phyloP scores from a whole-genome alignment of 1,140 invertebrate genomes.

The Helicoverpa zea region DNA sequence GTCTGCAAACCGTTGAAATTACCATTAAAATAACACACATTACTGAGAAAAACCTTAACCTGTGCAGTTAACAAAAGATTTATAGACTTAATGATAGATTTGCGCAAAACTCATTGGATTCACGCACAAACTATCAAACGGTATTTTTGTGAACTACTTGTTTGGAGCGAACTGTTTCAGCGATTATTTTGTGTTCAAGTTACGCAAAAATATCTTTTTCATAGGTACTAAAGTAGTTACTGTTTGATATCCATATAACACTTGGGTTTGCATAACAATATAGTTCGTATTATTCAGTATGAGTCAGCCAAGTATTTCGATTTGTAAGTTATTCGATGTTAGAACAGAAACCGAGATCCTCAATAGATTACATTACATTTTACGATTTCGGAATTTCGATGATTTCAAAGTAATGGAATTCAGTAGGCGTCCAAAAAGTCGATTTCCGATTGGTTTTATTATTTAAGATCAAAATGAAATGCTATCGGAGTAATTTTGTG shows the following conservation, averaged over 20 bases:
- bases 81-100: constrained; percentile 8
- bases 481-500: background rate
- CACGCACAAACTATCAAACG: constrained; percentile 8
- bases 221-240: background rate
- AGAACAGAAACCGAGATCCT: background rate
- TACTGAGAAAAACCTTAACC: constrained; percentile 19
- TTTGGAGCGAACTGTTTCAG: constrained; percentile 13
- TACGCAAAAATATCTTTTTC: constrained; percentile 17
- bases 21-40: constrained; percentile 24
- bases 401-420: constrained; percentile 8
- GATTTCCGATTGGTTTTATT: constrained; percentile 1
- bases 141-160: background rate
- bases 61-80: constrained; percentile 6
- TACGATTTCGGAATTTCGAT: background rate
- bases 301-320: constrained; percentile 31
- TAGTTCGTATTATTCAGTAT: constrained; percentile 4
- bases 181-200: constrained; percentile 1
- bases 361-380: background rate
- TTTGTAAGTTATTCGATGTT: background rate
- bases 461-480: background rate
- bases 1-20: constrained; percentile 12
- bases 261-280: constrained; percentile 1
- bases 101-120: constrained; percentile 17
- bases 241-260: constrained; percentile 21
- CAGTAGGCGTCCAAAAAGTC: background rate